Base-by-base conservation (phyloP, 2,888 invertebrate genomes). In the Pilophorus perplexus region DNA sequence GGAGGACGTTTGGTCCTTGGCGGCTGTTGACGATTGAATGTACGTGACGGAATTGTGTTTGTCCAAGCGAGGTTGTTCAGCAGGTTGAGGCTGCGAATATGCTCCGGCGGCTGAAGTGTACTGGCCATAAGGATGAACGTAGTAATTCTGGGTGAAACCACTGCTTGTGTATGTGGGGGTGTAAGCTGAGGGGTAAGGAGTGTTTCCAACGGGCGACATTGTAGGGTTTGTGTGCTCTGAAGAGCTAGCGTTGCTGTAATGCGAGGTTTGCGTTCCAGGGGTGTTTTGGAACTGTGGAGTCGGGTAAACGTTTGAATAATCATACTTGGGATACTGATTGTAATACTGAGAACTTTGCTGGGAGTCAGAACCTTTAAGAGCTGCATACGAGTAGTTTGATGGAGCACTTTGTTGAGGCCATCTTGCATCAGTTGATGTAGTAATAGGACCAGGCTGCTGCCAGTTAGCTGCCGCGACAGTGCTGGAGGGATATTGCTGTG, bases 161-260 rank as follows among this genome's bases (percentile, higher is more conserved):
- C 55, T 67, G 44, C 67, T 59, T 0, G 70, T 64, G 50, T 70
- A 71, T 23, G 62, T 55, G 12, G 69, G 65, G 10, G 67, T 67
- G 20, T 64, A 38, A 14, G 54, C 46, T 20, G 66, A 48, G 10
- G 50, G 64, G 10, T 40, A 50, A 3, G 78, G 73, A 18, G 73
- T 74, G 57, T 79, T 80, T 0, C 80, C 78, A n/a, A 52, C 48
- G 12, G 66, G 66, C 1, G 66, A 66, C 33, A 57, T 57, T 12
- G 66, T 66, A 8, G 72, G 70, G 22, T 81, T 80, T 0, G 82
- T 81, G 65, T 81, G 81, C 0, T 81, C 81, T 38, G 37, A 48
- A 77, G 79, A 2, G 72, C 81, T 81, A 10, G 82, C 81, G 66
- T 75, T 81, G 1, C 82, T 82, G 69, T 82, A 82, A 54, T 72